Conservation (phyloP, 37 sponge, comb jelly and placozoan genomes). For the Oopsacas minuta region DNA sequence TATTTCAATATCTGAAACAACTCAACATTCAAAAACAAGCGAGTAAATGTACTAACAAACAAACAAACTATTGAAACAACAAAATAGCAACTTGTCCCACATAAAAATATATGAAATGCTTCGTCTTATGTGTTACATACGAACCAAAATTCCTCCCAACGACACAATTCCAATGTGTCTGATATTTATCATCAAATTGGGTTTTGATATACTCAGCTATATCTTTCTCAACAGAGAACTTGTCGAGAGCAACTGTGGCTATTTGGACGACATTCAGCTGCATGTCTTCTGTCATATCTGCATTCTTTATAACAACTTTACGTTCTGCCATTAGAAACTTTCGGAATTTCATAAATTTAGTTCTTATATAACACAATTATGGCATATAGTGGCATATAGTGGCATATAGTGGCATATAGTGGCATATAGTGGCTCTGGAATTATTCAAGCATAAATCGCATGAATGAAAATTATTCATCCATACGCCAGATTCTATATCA, state of each 20-base stretch:
- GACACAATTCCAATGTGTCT: constrained; percentile 96
- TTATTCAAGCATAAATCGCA: too few species aligned
- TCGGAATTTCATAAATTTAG: too few species aligned
- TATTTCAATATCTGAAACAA: too few species aligned
- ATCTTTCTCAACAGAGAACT: constrained; percentile 96
- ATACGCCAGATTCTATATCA: too few species aligned
- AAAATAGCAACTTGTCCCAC: constrained; percentile 94
- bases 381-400: too few species aligned
- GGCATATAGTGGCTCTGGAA: too few species aligned
- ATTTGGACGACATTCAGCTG: constrained; percentile 86
- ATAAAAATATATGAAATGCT: constrained; percentile 98
- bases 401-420: too few species aligned
- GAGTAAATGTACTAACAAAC: too few species aligned
- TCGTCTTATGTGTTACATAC: constrained; percentile 98
- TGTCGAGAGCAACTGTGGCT: constrained; percentile 79
- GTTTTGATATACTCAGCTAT: constrained; percentile 97
- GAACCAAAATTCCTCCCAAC: constrained; percentile 98
- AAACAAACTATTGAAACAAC: constrained; percentile 90
- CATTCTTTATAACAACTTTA: constrained; percentile 95
- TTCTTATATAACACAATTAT: too few species aligned
- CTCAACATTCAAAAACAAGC: too few species aligned
- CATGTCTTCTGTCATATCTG: constrained; percentile 99
- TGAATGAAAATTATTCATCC: too few species aligned
- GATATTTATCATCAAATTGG: constrained; percentile 98
- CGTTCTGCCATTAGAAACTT: constrained; percentile 66